phyloP scores from a whole-genome alignment of 2,888 invertebrate species.

The Candidula unifasciata region DNA sequence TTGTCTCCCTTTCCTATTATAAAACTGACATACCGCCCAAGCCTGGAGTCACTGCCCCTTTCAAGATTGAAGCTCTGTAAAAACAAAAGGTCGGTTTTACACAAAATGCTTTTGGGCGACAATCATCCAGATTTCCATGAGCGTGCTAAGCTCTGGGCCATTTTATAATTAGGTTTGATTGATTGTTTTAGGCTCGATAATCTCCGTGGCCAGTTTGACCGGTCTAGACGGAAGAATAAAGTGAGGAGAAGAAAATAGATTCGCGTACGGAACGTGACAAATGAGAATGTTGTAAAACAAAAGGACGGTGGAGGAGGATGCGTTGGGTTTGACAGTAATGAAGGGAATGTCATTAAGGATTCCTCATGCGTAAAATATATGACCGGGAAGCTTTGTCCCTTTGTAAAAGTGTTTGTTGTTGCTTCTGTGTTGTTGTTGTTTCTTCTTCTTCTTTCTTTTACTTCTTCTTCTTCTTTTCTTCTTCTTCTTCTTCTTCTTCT shows the following conservation, averaged over 20 bases:
- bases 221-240: background rate
- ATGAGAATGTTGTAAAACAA: too few relatives aligned
- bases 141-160: background rate
- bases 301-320: background rate
- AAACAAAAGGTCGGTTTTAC: background rate
- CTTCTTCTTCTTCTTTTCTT: too few relatives aligned
- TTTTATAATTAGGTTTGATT: slow-evolving; percentile 35
- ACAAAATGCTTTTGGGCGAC: background rate
- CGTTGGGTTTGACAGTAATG: background rate
- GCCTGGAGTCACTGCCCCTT: background rate
- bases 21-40: background rate
- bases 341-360: background rate
- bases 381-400: too few relatives aligned
- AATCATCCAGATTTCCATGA: background rate
- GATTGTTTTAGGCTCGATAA: slow-evolving; percentile 27
- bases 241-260: background rate
- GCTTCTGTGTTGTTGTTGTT: background rate
- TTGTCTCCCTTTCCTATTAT: background rate
- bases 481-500: background rate
- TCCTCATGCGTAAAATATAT: too few relatives aligned
- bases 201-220: background rate
- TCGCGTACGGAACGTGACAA: background rate
- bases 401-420: too few relatives aligned
- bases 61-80: background rate
- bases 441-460: background rate